phyloP scores from a whole-genome alignment of 2,113 vertebrate species.

The Tamias sibiricus region DNA sequence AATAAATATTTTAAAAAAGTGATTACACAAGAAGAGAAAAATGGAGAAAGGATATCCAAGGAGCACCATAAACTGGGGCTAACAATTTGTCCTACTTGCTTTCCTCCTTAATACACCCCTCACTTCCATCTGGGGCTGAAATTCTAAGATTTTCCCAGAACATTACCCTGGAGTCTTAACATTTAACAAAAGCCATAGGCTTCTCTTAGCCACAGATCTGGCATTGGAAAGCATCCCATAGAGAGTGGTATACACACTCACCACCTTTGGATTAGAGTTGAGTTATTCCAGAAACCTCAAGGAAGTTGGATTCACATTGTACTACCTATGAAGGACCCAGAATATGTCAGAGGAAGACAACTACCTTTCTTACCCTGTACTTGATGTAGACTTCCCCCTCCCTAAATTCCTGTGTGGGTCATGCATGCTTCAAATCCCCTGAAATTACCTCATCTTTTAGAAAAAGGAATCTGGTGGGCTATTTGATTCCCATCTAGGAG shows the following conservation, averaged over 20 bases:
- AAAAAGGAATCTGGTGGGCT: neutral
- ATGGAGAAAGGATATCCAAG: neutral
- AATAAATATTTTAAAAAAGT: too few relatives aligned
- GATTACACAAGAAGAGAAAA: neutral
- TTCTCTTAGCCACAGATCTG: conserved; percentile 25
- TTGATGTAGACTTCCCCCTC: neutral
- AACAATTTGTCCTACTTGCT: neutral
- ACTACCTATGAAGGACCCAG: neutral
- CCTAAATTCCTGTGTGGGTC: neutral
- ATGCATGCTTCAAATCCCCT: neutral
- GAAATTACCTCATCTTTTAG: neutral
- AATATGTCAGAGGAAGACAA: conserved; percentile 37
- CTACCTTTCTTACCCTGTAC: neutral
- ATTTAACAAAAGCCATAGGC: neutral
- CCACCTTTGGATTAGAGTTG: neutral
- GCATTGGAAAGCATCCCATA: neutral
- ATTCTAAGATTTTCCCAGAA: conserved; percentile 15
- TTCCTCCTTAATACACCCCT: neutral
- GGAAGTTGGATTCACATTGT: conserved; percentile 18
- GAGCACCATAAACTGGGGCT: neutral
- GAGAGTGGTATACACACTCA: neutral
- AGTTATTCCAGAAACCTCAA: neutral
- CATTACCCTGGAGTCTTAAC: neutral
- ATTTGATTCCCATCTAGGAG: neutral
- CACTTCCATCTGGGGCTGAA: neutral